Percentiles rank a stretch among this genome's conserved stretches.
Evolutionary conservation across 1,140 invertebrate genomes (phyloP).

Genomic region (Dermatophagoides farinae): DNA sequence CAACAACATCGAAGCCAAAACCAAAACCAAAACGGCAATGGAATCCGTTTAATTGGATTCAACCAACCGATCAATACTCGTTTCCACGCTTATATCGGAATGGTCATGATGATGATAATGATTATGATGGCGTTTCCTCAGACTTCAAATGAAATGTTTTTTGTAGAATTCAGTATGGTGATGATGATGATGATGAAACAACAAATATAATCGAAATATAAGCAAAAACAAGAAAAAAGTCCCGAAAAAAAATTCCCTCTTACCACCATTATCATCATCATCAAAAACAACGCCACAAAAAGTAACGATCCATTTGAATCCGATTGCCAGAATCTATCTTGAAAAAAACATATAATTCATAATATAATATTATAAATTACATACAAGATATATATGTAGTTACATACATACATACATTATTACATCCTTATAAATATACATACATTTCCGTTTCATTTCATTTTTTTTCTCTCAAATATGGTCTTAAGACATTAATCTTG

Average conservation of each 20-base stretch:
- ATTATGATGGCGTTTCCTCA: background rate
- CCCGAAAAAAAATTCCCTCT: background rate
- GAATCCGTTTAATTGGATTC: conserved; percentile 41
- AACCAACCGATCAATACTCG: conserved; percentile 15
- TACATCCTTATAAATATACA: too few relatives aligned
- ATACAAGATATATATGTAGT: too few relatives aligned
- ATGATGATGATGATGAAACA: background rate
- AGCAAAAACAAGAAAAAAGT: too few relatives aligned
- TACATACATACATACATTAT: too few relatives aligned
- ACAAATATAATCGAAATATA: too few relatives aligned
- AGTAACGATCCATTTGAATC: background rate
- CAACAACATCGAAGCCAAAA: background rate
- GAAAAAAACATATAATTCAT: background rate
- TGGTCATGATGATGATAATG: background rate
- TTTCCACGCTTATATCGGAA: conserved; percentile 15
- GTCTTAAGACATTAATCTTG: too few relatives aligned
- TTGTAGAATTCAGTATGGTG: too few relatives aligned
- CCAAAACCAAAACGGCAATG: conserved; percentile 22
- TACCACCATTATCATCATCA: background rate
- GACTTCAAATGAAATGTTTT: background rate
- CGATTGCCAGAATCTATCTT: background rate
- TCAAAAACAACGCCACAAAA: background rate
- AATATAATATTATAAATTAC: background rate
- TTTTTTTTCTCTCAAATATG: too few relatives aligned
- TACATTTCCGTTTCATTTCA: too few relatives aligned